phyloP scores from a whole-genome alignment of 2,888 invertebrate genomes.

The Epistrophe eligans region DNA sequence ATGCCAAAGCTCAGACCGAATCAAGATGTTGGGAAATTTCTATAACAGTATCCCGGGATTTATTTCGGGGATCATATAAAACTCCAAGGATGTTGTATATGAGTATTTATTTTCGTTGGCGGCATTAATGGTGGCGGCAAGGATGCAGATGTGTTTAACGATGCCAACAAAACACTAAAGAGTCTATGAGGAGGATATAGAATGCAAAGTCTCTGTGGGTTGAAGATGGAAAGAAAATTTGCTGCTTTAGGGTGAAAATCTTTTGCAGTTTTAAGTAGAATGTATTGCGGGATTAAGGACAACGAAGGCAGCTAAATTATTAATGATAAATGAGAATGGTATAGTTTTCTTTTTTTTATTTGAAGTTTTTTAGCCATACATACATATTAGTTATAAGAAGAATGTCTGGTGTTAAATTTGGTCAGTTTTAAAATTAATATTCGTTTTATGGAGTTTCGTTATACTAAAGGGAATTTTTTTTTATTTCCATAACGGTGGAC shows the following conservation, averaged over 20 bases:
- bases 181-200: slow-evolving; percentile 8
- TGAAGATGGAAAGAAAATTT: neutral
- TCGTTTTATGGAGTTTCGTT: too few species aligned
- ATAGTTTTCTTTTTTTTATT: neutral
- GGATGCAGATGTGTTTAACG: slow-evolving; percentile 63
- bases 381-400: neutral
- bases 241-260: slow-evolving; percentile 14
- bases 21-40: slow-evolving; percentile 51
- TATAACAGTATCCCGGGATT: slow-evolving; percentile 44
- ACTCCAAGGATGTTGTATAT: neutral
- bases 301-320: slow-evolving; percentile 20
- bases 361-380: too few species aligned
- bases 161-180: slow-evolving; percentile 30
- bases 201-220: neutral
- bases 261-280: slow-evolving; percentile 21
- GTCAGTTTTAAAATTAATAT: neutral
- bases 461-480: neutral
- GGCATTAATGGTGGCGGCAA: neutral
- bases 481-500: too few species aligned
- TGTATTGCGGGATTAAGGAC: neutral
- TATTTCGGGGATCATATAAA: slow-evolving; percentile 51
- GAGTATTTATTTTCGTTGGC: neutral
- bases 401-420: neutral
- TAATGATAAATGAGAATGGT: neutral
- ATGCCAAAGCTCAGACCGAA: slow-evolving; percentile 35